phyloP scores from a whole-genome alignment of 2,113 vertebrate species.

The Cavia porcellus region DNA sequence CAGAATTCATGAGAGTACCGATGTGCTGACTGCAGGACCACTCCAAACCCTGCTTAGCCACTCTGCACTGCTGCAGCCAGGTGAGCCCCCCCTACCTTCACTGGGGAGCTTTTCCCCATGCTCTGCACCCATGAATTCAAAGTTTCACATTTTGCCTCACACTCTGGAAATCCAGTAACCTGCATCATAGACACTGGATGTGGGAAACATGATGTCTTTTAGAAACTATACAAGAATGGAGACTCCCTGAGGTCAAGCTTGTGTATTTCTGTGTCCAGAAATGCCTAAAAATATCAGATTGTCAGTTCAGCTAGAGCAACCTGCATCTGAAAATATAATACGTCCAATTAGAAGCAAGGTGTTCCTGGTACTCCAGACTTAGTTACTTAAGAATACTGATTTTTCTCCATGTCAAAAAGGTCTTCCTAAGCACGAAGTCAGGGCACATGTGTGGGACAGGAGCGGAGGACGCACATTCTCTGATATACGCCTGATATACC shows the following conservation, averaged over 20 bases:
- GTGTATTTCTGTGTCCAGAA: background rate
- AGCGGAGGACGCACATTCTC: rapidly evolving
- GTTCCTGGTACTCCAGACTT: background rate
- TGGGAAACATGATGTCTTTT: rapidly evolving
- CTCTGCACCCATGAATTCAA: background rate
- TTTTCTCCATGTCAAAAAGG: background rate
- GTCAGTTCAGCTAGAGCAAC: rapidly evolving
- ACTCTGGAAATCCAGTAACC: background rate
- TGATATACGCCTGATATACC: rapidly evolving
- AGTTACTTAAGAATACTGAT: rapidly evolving
- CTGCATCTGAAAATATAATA: background rate
- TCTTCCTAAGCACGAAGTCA: background rate
- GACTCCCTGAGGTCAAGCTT: rapidly evolving
- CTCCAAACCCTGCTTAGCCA: too few relatives aligned
- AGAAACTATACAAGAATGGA: background rate
- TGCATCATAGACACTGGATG: too few relatives aligned
- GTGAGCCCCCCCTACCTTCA: rapidly evolving
- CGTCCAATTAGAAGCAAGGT: background rate
- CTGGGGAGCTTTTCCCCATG: too few relatives aligned
- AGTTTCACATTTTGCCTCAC: rapidly evolving
- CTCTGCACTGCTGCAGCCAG: background rate
- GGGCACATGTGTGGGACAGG: rapidly evolving
- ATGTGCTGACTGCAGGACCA: rapidly evolving
- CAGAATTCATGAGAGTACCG: rapidly evolving
- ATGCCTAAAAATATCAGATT: too few relatives aligned